Evolutionary conservation across 2,888 invertebrate genomes (phyloP), one percentile per base, ranked within the genome.

Genomic region (Acanthacorydalis orientalis): DNA sequence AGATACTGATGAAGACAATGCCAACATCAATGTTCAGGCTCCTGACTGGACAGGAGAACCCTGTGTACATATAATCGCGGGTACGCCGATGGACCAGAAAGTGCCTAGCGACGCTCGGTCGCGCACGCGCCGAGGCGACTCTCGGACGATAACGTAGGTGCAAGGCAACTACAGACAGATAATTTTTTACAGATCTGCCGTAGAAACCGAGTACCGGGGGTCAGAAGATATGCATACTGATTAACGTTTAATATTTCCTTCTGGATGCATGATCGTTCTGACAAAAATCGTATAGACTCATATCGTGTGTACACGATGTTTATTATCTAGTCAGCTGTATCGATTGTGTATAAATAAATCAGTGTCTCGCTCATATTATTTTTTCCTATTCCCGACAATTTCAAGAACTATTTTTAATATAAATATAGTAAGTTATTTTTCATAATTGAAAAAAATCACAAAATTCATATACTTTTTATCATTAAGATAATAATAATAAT

Each of bases 1-100:
- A 96, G 95, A 98, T 98, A 59, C 78, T 96, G 59, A 98, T 98
- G 97, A 98, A 98, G 73, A 98, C 98, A 51, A 98, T 99, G 98
- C 98, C 98, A 59, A 98, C 98, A 55, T 97, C 97, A 55, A 98
- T 98, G 93, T 98, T 96, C 75, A 82, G 97, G 61, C 77, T 98
- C 64, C 75, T 98, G 62, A 99, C 98, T 57, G 98, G 98, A 51
- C 98, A 98, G 72, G 98, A 98, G 73, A 91, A 92, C 68, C 98
- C 98, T 57, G 87, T 96, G 69, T 98, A 95, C 73, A 96, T 98
- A 73, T 97, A 85, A 74, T 57, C 31, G 33, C 43, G 15, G 33
- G 16, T 35, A 43, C 12, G 23, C 43, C 43, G 11, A 31, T 62
- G 59, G 64, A 63, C 67, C 64, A 67, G 68, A 73, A 75, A 76